These are phyloP conservation scores for Fulmarus glacialis DNA, from an alignment of 2,113 vertebrate genomes.

Conservation along the genomic window DNA sequence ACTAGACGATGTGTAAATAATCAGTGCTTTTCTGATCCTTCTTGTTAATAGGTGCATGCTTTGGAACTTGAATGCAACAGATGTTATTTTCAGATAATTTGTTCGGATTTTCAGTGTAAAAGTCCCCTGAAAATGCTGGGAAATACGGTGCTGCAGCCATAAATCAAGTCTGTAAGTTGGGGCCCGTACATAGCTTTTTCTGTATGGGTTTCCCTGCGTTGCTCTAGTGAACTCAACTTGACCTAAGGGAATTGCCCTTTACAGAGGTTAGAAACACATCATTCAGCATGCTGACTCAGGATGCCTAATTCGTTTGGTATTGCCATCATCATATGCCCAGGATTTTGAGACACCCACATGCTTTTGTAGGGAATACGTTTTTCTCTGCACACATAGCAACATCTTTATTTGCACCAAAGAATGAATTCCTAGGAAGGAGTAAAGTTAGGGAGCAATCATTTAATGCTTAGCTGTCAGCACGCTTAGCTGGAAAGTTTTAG, in stretches of 20 bases:
- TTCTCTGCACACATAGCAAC: neutral
- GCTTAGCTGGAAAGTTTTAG: neutral
- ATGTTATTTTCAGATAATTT: constrained; percentile 42
- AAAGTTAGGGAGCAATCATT: neutral
- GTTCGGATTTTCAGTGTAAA: neutral
- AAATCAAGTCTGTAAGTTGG: neutral
- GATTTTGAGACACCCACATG: neutral
- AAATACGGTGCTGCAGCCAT: neutral
- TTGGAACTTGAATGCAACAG: constrained; percentile 21
- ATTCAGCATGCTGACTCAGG: constrained; percentile 46
- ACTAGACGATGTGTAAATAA: constrained; percentile 10
- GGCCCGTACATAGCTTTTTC: neutral
- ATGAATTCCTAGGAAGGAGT: neutral
- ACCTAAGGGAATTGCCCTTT: constrained; percentile 58
- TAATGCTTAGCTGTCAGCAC: neutral
- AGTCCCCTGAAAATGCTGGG: neutral
- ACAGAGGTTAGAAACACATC: constrained; percentile 35
- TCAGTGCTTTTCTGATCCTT: neutral
- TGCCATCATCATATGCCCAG: constrained; percentile 7
- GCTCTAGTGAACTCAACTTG: constrained; percentile 60
- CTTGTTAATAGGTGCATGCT: constrained; percentile 12
- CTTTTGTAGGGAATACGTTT: constrained; percentile 14
- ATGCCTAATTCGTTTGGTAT: constrained; percentile 17
- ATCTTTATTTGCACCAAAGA: neutral
- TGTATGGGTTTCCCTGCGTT: constrained; percentile 26